Evolutionary conservation across 2,113 vertebrate genomes (phyloP).

Genomic region (Macrotis lagotis): DNA sequence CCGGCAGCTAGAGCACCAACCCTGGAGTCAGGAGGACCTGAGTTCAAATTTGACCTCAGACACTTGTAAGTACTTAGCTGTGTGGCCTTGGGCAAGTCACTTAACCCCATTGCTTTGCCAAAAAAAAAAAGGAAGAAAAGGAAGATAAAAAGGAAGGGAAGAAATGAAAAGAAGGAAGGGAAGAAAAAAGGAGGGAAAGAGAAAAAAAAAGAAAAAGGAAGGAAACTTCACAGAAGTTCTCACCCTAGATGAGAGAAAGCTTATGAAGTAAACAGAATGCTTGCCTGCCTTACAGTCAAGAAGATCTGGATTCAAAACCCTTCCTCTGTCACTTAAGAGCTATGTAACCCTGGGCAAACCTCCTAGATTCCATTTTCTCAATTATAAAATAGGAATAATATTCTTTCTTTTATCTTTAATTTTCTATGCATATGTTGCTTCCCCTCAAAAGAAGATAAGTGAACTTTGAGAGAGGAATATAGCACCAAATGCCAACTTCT

Average conservation of each 20-base stretch:
- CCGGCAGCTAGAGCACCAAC: too few species aligned
- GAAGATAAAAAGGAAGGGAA: too few species aligned
- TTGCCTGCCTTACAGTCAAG: background rate
- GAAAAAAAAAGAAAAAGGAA: background rate
- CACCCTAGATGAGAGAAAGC: background rate
- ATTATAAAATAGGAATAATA: background rate
- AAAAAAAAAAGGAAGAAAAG: background rate
- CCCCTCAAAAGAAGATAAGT: background rate
- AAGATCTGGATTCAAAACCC: background rate
- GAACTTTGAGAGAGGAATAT: background rate
- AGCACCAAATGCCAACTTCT: background rate
- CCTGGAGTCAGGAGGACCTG: too few species aligned
- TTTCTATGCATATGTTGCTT: background rate
- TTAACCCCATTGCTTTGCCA: too few species aligned
- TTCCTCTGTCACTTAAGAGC: background rate
- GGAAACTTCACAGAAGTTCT: background rate
- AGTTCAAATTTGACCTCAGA: too few species aligned
- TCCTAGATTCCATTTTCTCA: background rate
- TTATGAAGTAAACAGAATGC: background rate
- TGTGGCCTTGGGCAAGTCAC: too few species aligned
- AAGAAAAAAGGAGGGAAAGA: fast-evolving
- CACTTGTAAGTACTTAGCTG: too few species aligned
- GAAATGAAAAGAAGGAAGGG: too few species aligned
- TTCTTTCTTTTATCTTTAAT: background rate
- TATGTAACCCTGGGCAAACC: background rate